These are phyloP conservation scores for Brachystomella parvula DNA, from an alignment of 1,140 invertebrate genomes.

Conservation along the genomic window DNA sequence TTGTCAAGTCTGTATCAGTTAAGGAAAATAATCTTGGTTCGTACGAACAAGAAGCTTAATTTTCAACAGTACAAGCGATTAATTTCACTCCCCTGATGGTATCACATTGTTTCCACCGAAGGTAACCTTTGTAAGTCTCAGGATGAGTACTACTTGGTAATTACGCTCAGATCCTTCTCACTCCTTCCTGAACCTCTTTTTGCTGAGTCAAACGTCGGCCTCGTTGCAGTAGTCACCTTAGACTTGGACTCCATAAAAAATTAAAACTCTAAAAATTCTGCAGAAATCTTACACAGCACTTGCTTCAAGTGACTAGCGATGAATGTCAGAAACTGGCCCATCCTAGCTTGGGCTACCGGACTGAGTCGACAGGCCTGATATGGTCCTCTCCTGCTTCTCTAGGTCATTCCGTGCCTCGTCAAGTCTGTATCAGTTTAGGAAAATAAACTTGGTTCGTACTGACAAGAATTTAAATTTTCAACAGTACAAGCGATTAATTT, in stretches of 20 bases:
- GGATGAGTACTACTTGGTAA: too few relatives aligned
- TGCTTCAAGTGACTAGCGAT: neutral
- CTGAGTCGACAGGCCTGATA: constrained; percentile 93
- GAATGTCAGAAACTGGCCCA: neutral
- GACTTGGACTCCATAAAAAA: too few relatives aligned
- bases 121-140: too few relatives aligned
- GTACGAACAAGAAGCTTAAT: constrained; percentile 36
- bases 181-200: too few relatives aligned
- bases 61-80: neutral
- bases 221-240: too few relatives aligned
- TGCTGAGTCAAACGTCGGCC: too few relatives aligned
- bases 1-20: constrained; percentile 70
- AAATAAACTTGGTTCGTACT: constrained; percentile 38
- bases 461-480: neutral
- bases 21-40: constrained; percentile 45
- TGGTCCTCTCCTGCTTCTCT: constrained; percentile 95
- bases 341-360: constrained; percentile 54
- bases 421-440: constrained; percentile 57
- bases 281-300: too few relatives aligned
- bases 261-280: too few relatives aligned
- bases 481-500: neutral
- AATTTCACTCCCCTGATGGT: too few relatives aligned
- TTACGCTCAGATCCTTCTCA: too few relatives aligned
- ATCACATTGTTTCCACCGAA: too few relatives aligned
- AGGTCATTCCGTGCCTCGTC: constrained; percentile 97